These are phyloP conservation scores for Pyrrhosoma nymphula DNA, from an alignment of 2,888 invertebrate genomes.

Conservation along the genomic window DNA sequence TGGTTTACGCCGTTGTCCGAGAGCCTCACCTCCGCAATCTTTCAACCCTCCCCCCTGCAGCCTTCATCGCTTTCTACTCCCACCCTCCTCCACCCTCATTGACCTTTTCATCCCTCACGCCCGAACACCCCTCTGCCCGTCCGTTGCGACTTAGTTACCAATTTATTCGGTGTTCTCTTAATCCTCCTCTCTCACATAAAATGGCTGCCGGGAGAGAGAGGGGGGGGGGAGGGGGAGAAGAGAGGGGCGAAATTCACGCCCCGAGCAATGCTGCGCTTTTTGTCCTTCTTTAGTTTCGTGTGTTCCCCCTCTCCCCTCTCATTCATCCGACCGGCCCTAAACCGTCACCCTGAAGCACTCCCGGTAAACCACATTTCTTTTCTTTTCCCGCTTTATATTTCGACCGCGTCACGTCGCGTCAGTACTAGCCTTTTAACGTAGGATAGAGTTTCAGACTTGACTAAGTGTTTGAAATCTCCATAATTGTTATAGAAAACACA, in stretches of 20 bases:
- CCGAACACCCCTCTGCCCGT: not conserved
- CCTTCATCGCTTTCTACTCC: not conserved
- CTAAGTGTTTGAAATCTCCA: too few relatives aligned
- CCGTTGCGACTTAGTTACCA: conserved; percentile 31
- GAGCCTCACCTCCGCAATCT: not conserved
- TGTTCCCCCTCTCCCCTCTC: too few relatives aligned
- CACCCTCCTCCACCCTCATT: not conserved
- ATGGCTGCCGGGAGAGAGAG: not conserved
- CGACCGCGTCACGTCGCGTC: not conserved
- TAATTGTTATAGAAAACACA: too few relatives aligned
- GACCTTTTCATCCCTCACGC: not conserved
- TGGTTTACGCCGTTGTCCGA: not conserved
- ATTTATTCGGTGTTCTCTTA: conserved; percentile 40
- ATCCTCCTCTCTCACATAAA: not conserved
- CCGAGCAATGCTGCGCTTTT: too few relatives aligned
- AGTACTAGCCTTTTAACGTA: not conserved
- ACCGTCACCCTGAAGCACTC: not conserved
- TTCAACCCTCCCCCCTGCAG: not conserved
- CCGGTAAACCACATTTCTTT: not conserved
- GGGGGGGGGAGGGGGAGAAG: too few relatives aligned
- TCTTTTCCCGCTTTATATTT: not conserved
- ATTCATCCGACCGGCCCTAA: not conserved
- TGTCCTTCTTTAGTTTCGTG: not conserved
- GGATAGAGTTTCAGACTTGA: too few relatives aligned
- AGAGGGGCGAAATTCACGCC: not conserved